These are phyloP conservation scores for Antennarius maculatus DNA, from an alignment of 2,797 vertebrate species.

Conservation along the genomic window DNA sequence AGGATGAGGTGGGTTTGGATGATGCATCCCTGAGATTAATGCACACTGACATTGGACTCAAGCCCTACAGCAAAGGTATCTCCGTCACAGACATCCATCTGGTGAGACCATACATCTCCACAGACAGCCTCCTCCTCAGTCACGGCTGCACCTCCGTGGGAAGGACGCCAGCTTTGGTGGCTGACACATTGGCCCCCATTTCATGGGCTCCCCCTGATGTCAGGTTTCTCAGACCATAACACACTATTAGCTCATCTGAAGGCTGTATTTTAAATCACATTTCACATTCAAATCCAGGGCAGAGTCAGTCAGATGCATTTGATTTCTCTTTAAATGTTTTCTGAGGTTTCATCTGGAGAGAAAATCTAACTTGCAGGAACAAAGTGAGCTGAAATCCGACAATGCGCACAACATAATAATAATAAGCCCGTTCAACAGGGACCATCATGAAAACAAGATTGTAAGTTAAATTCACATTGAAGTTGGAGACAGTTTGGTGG, in stretches of 20 bases:
- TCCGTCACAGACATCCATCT: conserved; percentile 68
- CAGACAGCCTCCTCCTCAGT: conserved; percentile 47
- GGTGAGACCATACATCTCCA: conserved; percentile 67
- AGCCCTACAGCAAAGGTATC: conserved; percentile 72
- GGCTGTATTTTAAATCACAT: conserved; percentile 7
- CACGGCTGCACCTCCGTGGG: conserved; percentile 69
- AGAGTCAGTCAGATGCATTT: background rate
- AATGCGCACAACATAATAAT: conserved; percentile 26
- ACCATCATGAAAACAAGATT: background rate
- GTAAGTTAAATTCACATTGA: conserved; percentile 2
- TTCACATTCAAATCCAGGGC: background rate
- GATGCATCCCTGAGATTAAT: conserved; percentile 67
- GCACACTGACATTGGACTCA: conserved; percentile 69
- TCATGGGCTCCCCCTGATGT: conserved; percentile 30
- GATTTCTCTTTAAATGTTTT: background rate
- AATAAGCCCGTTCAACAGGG: background rate
- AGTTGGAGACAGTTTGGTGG: conserved; percentile 38
- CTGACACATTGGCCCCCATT: conserved; percentile 48
- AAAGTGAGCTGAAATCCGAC: conserved; percentile 53
- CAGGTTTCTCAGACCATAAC: conserved; percentile 33
- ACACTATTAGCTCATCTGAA: background rate
- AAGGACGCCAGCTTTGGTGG: conserved; percentile 73
- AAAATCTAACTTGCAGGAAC: conserved; percentile 51
- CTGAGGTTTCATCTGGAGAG: background rate
- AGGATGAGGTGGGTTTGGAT: conserved; percentile 40